Evolutionary conservation across 2,797 vertebrate genomes (phyloP).

Genomic region (Neopelma chrysocephalum): DNA sequence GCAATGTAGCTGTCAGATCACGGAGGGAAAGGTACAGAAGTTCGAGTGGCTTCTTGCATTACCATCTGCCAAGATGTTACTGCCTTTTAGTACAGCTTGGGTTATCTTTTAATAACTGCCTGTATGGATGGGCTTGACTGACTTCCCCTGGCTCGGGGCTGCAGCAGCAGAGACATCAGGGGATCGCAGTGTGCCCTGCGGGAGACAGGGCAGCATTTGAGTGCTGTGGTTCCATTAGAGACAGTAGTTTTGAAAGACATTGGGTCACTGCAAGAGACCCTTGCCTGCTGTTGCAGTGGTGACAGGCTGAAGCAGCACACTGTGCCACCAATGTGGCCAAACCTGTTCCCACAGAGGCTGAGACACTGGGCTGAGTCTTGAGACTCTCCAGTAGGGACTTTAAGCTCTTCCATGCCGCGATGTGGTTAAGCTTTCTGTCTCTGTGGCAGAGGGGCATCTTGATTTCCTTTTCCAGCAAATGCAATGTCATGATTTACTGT

Average conservation of each 20-base stretch:
- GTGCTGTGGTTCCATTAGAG: background rate
- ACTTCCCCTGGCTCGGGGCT: background rate
- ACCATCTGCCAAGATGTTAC: conserved; percentile 13
- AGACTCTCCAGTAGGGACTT: background rate
- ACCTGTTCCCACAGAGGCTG: background rate
- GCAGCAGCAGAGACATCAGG: background rate
- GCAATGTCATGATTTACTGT: background rate
- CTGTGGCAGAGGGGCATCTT: background rate
- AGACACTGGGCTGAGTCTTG: no score
- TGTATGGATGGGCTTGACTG: background rate
- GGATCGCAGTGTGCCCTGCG: background rate
- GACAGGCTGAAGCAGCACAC: background rate
- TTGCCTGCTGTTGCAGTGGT: background rate
- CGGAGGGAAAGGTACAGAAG: background rate
- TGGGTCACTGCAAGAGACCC: fast-evolving
- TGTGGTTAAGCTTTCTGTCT: background rate
- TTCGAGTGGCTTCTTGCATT: conserved; percentile 34
- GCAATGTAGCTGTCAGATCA: conserved; percentile 23
- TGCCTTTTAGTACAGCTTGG: background rate
- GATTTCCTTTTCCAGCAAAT: background rate
- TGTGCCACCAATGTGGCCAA: fast-evolving
- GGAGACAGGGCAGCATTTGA: background rate
- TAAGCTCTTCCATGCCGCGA: background rate
- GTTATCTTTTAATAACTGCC: background rate
- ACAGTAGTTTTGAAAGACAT: fast-evolving